Evolutionary conservation across 2,797 vertebrate species (phyloP), one percentile per base, ranked within the genome.

Genomic region (Xiphorhynchus erythropygius): DNA sequence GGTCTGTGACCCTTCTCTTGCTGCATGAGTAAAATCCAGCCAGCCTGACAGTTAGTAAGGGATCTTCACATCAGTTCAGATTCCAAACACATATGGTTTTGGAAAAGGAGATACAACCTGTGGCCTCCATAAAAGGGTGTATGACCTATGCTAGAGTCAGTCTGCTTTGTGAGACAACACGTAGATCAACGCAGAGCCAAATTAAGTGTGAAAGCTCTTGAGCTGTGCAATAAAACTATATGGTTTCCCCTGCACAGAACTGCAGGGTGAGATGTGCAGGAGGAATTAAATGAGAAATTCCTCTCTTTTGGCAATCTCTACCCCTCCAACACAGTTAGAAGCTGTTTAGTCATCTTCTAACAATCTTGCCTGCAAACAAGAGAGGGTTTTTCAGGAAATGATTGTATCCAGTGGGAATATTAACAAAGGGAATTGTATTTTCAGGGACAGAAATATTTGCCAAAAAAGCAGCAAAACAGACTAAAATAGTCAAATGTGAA

Each of bases 311-410:
- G 83, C 73, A 94, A 94, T 93, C 82, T 55, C 42, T 94, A 39
- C 83, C 7, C 56, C 73, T 94, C 62, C 76, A 89, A 50, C 46
- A 68, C 32, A 77, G 56, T 71, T 57, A 75, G 23, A 39, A 88
- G 67, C 77, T 88, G 83, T 77, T 96, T 91, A 94, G 80, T 94
- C 96, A 97, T 84, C 64, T 84, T 33, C 62, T 69, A 71, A 84
- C 84, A 84, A 62, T 90, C 83, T 85, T 91, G 65, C 65, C 76
- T 91, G 71, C 39, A 50, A 94, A 93, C 42, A 83, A 75, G 80
- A 69, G 57, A 56, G 65, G 60, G 7, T 84, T 93, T 94, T 84
- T 90, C 69, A 94, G 65, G 73, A 93, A 94, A 78, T 81, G 4
- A 78, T 25, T 81, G 76, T 52, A 74, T 88, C 89, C 70, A 59